These are phyloP conservation scores for Scaptomyza cyrtandrae DNA, from an alignment of 2,888 invertebrate genomes.

Conservation along the genomic window DNA sequence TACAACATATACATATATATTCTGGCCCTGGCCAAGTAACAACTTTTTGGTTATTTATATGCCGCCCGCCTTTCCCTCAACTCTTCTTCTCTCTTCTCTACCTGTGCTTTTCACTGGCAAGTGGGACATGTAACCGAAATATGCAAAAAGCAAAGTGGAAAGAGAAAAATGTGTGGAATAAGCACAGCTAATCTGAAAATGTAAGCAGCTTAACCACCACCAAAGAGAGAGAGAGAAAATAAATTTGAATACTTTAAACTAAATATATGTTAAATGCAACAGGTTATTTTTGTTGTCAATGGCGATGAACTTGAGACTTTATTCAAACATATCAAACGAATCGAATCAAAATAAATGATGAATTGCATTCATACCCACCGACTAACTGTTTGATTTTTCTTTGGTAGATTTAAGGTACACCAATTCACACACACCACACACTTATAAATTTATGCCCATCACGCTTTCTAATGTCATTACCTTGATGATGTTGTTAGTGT, in stretches of 20 bases:
- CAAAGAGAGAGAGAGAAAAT: slow-evolving; percentile 5
- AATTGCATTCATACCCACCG: slow-evolving; percentile 48
- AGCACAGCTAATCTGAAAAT: slow-evolving; percentile 73
- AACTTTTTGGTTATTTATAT: slow-evolving; percentile 48
- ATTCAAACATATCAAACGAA: slow-evolving; percentile 26
- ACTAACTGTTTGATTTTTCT: slow-evolving; percentile 36
- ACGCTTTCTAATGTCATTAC: slow-evolving; percentile 70
- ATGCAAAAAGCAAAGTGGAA: slow-evolving; percentile 62
- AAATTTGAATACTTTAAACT: neutral
- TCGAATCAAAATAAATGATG: slow-evolving; percentile 39
- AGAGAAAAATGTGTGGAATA: slow-evolving; percentile 41
- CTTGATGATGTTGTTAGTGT: slow-evolving; percentile 37
- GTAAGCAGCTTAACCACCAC: slow-evolving; percentile 57
- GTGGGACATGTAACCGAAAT: slow-evolving; percentile 73
- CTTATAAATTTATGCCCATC: slow-evolving; percentile 46
- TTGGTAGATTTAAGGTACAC: slow-evolving; percentile 40
- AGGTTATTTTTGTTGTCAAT: slow-evolving; percentile 48
- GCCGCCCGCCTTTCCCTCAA: neutral
- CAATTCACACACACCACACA: slow-evolving; percentile 12
- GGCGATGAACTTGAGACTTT: slow-evolving; percentile 29
- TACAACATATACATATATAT: neutral
- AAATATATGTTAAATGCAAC: slow-evolving; percentile 46
- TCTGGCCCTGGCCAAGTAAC: slow-evolving; percentile 44
- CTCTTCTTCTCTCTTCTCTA: slow-evolving; percentile 8
- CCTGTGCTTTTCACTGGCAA: slow-evolving; percentile 49